Evolutionary conservation across 2,888 invertebrate genomes (phyloP).

Genomic region (Odontocolon sp.): DNA sequence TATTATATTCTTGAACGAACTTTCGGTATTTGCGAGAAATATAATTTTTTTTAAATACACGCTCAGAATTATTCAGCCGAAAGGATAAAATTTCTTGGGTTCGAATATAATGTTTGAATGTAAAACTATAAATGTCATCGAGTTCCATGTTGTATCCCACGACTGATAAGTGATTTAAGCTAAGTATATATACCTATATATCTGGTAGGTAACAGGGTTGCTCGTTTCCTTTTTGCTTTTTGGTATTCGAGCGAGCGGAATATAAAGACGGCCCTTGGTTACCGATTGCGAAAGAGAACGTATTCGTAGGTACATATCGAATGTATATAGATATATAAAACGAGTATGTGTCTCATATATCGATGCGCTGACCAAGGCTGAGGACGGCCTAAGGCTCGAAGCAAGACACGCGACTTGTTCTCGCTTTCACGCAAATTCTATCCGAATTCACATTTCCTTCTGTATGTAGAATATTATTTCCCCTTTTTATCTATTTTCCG

Average conservation of each 20-base stretch:
- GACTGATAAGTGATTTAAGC: too few relatives aligned
- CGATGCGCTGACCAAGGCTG: slow-evolving; percentile 48
- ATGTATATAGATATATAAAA: not conserved
- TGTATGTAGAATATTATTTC: slow-evolving; percentile 13
- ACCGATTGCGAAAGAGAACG: slow-evolving; percentile 56
- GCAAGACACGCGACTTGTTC: slow-evolving; percentile 14
- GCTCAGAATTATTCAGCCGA: too few relatives aligned
- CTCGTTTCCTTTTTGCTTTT: slow-evolving; percentile 32
- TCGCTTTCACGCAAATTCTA: slow-evolving; percentile 32
- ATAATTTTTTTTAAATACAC: too few relatives aligned
- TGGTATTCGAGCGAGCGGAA: slow-evolving; percentile 7
- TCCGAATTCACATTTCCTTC: slow-evolving; percentile 20
- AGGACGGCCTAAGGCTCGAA: slow-evolving; percentile 49
- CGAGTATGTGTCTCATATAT: slow-evolving; percentile 4
- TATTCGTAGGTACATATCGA: slow-evolving; percentile 29
- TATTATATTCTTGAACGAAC: too few relatives aligned
- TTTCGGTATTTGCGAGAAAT: too few relatives aligned
- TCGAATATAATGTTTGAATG: too few relatives aligned
- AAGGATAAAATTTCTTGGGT: too few relatives aligned
- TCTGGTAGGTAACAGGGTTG: not conserved
- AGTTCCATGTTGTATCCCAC: too few relatives aligned
- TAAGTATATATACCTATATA: not conserved
- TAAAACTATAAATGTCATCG: too few relatives aligned
- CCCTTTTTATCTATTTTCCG: slow-evolving; percentile 11
- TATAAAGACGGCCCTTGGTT: slow-evolving; percentile 25